Evolutionary conservation across 2,888 invertebrate species (phyloP).

Genomic region (Nomada ruficornis): DNA sequence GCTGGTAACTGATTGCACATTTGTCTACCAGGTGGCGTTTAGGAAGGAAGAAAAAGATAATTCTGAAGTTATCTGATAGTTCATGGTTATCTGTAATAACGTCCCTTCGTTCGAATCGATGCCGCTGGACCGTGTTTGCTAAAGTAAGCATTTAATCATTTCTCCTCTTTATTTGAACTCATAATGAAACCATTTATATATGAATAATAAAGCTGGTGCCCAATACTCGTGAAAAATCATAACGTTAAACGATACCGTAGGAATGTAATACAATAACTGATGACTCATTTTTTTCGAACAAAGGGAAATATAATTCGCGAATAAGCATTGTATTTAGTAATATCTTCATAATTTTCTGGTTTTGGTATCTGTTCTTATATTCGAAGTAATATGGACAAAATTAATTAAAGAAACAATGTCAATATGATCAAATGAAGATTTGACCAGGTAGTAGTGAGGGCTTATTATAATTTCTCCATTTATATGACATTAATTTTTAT

Average conservation of each 20-base stretch:
- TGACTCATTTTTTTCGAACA: neutral
- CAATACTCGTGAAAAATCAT: neutral
- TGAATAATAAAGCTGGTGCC: neutral
- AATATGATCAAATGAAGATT: neutral
- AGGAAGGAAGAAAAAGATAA: slow-evolving; percentile 38
- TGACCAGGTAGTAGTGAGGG: neutral
- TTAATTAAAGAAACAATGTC: neutral
- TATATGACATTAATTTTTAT: neutral
- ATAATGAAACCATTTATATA: neutral
- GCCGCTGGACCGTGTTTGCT: slow-evolving; percentile 10
- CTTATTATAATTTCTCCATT: neutral
- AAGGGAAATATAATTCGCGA: neutral
- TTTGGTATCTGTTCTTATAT: neutral
- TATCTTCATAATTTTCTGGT: too few relatives aligned
- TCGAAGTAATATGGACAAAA: neutral
- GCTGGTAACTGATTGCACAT: slow-evolving; percentile 77
- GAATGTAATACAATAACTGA: neutral
- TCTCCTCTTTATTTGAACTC: neutral
- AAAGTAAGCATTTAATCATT: slow-evolving; percentile 28
- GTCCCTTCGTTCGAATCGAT: slow-evolving; percentile 47
- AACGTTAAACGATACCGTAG: neutral
- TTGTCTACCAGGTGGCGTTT: slow-evolving; percentile 69
- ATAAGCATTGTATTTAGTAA: neutral
- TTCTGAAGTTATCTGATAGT: slow-evolving; percentile 44
- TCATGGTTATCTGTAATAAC: slow-evolving; percentile 29